Percentiles rank a stretch among this genome's conserved stretches.
Conservation (phyloP, 1,140 invertebrate species). For the Luehdorfia chinensis region DNA sequence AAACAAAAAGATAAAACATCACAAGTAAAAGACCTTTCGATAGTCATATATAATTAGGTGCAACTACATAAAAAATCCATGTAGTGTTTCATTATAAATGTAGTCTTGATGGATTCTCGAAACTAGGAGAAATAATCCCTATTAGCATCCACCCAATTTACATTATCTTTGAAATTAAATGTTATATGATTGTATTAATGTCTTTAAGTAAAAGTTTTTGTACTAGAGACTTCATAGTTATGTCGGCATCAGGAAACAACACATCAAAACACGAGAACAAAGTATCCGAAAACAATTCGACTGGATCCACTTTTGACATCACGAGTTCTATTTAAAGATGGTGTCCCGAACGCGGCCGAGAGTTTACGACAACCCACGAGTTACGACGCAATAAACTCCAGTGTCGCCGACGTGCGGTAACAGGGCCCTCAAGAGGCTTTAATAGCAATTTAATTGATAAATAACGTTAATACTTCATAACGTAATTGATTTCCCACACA, state of each 20-base stretch:
- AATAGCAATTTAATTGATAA: constrained; percentile 52
- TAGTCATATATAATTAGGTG: too few species aligned
- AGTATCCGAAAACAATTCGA: constrained; percentile 29
- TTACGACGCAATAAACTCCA: constrained; percentile 49
- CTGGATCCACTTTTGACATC: constrained; percentile 33
- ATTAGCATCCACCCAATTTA: too few species aligned
- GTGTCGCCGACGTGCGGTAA: constrained; percentile 37
- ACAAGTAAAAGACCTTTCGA: too few species aligned
- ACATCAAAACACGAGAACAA: constrained; percentile 27
- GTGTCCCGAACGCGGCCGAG: constrained; percentile 33
- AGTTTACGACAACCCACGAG: constrained; percentile 47
- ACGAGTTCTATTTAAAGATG: constrained; percentile 55
- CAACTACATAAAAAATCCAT: too few species aligned
- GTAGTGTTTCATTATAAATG: too few species aligned
- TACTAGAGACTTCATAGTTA: constrained; percentile 15
- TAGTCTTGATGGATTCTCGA: too few species aligned
- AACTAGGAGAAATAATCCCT: too few species aligned
- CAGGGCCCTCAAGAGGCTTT: constrained; percentile 37
- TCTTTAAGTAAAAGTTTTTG: too few species aligned
- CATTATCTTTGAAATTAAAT: too few species aligned
- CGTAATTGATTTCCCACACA: constrained; percentile 24
- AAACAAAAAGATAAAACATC: too few species aligned
- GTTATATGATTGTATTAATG: too few species aligned
- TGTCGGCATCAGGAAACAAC: constrained; percentile 22
- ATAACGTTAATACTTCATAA: constrained; percentile 31